phyloP scores from a whole-genome alignment of 64 coral and sea anemone genomes.

The Cladopsammia gracilis region DNA sequence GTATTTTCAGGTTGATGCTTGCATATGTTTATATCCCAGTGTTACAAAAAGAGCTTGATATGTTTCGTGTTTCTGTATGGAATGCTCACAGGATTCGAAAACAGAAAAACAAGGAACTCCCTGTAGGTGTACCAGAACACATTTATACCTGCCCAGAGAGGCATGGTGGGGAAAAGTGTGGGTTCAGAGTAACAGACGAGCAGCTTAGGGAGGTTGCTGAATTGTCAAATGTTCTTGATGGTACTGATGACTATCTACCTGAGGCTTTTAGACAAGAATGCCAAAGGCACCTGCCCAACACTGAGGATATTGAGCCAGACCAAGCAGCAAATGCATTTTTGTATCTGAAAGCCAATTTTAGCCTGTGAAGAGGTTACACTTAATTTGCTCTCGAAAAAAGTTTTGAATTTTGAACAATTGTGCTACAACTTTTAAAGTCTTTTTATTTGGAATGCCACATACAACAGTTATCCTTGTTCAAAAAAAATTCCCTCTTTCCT shows the following conservation, averaged over 20 bases:
- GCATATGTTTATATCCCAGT: constrained; percentile 63
- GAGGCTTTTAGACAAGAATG: constrained; percentile 62
- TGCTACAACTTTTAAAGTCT: too few relatives aligned
- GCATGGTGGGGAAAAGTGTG: constrained; percentile 69
- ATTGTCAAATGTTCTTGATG: constrained; percentile 37
- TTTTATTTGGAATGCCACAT: too few relatives aligned
- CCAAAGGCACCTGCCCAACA: constrained; percentile 53
- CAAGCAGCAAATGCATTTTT: constrained; percentile 72
- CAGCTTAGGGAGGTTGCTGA: constrained; percentile 42
- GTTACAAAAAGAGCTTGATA: constrained; percentile 65
- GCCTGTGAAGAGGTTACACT: too few relatives aligned
- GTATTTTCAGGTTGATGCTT: constrained; percentile 29
- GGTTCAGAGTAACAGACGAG: constrained; percentile 59
- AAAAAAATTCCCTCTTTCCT: too few relatives aligned
- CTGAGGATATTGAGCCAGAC: constrained; percentile 58
- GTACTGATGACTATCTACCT: constrained; percentile 53
- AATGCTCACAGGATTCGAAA: constrained; percentile 52
- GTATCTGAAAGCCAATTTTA: constrained; percentile 30
- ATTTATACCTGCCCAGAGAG: constrained; percentile 57
- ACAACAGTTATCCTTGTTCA: too few relatives aligned
- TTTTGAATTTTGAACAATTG: too few relatives aligned
- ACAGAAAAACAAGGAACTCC: constrained; percentile 59
- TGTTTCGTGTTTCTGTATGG: constrained; percentile 51
- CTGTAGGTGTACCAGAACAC: constrained; percentile 53
- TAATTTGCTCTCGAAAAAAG: too few relatives aligned